Conservation (phyloP, 2,888 invertebrate species). For the Drepanosiphum platanoidis region DNA sequence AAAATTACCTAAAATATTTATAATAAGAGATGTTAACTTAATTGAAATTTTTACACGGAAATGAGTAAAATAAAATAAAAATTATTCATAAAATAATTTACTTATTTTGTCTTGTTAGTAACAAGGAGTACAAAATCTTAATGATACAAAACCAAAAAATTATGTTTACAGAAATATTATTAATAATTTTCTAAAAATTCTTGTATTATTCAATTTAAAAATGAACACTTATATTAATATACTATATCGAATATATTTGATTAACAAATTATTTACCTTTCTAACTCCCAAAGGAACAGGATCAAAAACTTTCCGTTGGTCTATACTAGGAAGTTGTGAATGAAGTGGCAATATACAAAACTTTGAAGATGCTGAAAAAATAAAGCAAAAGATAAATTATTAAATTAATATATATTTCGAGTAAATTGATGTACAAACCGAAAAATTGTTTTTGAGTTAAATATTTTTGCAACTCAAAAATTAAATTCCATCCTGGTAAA, state of each 20-base stretch:
- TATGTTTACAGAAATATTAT: too few species aligned
- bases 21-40: background rate
- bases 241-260: too few species aligned
- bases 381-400: background rate
- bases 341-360: conserved; percentile 93
- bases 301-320: conserved; percentile 92
- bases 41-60: too few species aligned
- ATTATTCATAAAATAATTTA: background rate
- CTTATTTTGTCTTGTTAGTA: conserved; percentile 3
- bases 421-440: conserved; percentile 69
- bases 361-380: conserved; percentile 69
- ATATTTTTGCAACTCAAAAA: conserved; percentile 89
- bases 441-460: conserved; percentile 80
- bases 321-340: conserved; percentile 94
- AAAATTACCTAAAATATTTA: conserved; percentile 79
- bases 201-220: too few species aligned
- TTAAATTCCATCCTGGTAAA: conserved; percentile 96
- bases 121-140: too few species aligned
- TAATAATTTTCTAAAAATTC: too few species aligned
- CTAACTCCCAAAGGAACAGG: conserved; percentile 84
- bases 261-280: conserved; percentile 72
- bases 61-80: background rate
- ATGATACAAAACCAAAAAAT: too few species aligned
- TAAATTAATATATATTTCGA: background rate
- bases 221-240: too few species aligned